Evolutionary conservation across 2,888 invertebrate species (phyloP), one percentile per base, ranked within the genome.

Genomic region (Alloscopus bannaensis): DNA sequence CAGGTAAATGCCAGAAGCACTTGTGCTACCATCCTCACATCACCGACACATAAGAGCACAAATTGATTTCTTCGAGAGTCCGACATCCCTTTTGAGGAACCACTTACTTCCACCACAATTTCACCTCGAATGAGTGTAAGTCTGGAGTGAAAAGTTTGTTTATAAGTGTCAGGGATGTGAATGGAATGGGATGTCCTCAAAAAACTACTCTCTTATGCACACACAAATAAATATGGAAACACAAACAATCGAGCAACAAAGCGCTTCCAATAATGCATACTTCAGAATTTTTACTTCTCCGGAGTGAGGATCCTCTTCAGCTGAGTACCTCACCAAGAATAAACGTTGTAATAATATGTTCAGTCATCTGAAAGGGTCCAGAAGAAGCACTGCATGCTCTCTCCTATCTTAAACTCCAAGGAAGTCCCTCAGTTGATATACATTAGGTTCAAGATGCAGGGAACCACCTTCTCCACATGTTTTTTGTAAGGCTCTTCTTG

Each of bases 311-410:
- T 57, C 66, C 73, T 59, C 65, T 73, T 73, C 73, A 73, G 73
- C 57, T 64, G 72, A 72, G 72, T 65, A 57, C 73, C 73, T 73
- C 59, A 18, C 57, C 59, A 45, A 45, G 73, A 73, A 73, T 73
- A 73, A 73, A 42, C 64, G 64, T 16, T 47, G 55, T 20, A 28
- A 55, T 73, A 73, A 73, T 66, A 42, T 66, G 73, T 59, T 42
- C 73, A 73, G 66, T 73, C 73, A 73, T 73, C 73, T 66, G 73
- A 73, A 73, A 73, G 73, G 73, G 73, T 73, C 73, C 73, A 65
- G 73, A 2, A 52, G 72, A 66, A 66, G 73, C 24, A 47, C 24
- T 42, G 42, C 47, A 59, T 16, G 42, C 31, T 59, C 31, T 45
- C 28, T 47, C 28, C 55, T 24, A 47, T 18, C n/a, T n/a, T n/a